Conservation (phyloP, 2,888 invertebrate genomes). For the Aporophyla lueneburgensis region DNA sequence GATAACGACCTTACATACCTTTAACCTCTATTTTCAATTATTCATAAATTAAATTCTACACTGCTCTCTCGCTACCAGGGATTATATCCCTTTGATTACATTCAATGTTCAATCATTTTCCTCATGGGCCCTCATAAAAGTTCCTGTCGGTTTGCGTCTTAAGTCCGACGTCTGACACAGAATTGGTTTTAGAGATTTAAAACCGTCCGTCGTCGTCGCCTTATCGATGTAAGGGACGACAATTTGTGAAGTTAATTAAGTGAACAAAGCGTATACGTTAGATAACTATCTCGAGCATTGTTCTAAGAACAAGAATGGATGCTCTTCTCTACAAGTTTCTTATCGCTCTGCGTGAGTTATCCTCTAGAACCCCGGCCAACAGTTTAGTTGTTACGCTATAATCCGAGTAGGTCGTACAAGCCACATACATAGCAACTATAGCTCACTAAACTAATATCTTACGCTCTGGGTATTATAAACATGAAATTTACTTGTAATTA, state of each 20-base stretch:
- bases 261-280: constrained; percentile 81
- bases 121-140: constrained; percentile 72
- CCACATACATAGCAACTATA: constrained; percentile 71
- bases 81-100: constrained; percentile 80
- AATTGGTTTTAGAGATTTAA: constrained; percentile 75
- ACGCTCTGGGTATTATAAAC: constrained; percentile 57
- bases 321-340: constrained; percentile 81
- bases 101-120: constrained; percentile 79
- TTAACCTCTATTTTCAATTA: constrained; percentile 87
- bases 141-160: constrained; percentile 66
- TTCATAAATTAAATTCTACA: constrained; percentile 85
- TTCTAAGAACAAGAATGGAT: constrained; percentile 79
- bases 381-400: constrained; percentile 71
- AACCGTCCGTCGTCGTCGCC: constrained; percentile 65
- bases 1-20: constrained; percentile 85
- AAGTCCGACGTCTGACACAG: constrained; percentile 59
- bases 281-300: constrained; percentile 83
- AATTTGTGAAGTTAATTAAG: constrained; percentile 86
- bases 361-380: constrained; percentile 70
- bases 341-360: constrained; percentile 82
- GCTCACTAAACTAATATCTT: constrained; percentile 64
- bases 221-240: constrained; percentile 76
- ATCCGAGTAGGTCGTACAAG: constrained; percentile 67
- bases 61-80: constrained; percentile 72
- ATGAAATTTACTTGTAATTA: constrained; percentile 65